These are phyloP conservation scores for Ips typographus DNA, from an alignment of 1,140 invertebrate genomes.

Conservation along the genomic window DNA sequence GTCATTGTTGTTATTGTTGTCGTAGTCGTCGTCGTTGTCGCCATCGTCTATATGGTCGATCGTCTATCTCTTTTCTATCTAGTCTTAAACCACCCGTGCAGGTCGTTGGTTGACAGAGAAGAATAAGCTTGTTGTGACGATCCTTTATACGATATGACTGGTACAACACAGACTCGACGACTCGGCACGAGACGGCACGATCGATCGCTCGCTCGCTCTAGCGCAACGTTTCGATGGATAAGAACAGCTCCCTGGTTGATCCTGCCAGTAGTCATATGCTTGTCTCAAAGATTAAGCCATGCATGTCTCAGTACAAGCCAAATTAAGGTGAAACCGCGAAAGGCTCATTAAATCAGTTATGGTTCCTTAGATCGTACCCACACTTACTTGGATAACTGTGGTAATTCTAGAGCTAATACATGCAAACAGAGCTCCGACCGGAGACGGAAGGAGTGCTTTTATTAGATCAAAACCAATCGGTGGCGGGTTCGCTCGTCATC, in stretches of 20 bases:
- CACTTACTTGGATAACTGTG: slow-evolving; percentile 85
- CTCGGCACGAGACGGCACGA: too few relatives aligned
- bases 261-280: slow-evolving; percentile 76
- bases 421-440: slow-evolving; percentile 69
- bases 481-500: slow-evolving; percentile 46
- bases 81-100: too few relatives aligned
- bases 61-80: too few relatives aligned
- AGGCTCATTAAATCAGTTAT: slow-evolving; percentile 70
- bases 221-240: neutral
- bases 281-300: slow-evolving; percentile 80
- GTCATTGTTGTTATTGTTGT: too few relatives aligned
- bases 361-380: slow-evolving; percentile 67
- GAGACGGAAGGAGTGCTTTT: slow-evolving; percentile 70
- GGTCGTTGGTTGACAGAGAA: neutral
- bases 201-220: too few relatives aligned
- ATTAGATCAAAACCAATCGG: slow-evolving; percentile 71
- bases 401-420: slow-evolving; percentile 86
- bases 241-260: slow-evolving; percentile 60
- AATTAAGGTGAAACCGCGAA: slow-evolving; percentile 65
- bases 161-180: too few relatives aligned
- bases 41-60: too few relatives aligned
- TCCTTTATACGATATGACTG: neutral
- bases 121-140: neutral
- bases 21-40: too few relatives aligned
- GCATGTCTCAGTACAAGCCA: slow-evolving; percentile 71